A percentile compares a stretch with the other conserved stretches of the same genome.
Conservation (phyloP, 2,797 vertebrate genomes). For the Spheniscus humboldti region DNA sequence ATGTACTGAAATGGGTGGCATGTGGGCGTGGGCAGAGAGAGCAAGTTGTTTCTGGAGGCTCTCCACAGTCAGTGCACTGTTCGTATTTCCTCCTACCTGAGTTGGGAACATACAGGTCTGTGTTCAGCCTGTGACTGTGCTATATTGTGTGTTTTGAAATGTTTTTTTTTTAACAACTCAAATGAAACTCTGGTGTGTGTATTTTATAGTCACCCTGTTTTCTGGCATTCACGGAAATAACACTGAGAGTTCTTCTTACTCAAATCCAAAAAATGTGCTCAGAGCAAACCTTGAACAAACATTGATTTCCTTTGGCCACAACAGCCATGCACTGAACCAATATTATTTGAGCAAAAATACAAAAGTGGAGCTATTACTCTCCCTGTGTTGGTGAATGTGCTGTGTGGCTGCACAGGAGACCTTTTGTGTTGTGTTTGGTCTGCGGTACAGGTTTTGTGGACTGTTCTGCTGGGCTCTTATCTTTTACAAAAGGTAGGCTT, state of each 20-base stretch:
- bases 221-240: not conserved
- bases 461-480: not conserved
- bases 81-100: not conserved
- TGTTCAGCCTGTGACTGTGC: not conserved
- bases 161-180: not conserved
- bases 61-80: not conserved
- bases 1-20: not conserved
- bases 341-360: not conserved
- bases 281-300: not conserved
- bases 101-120: not conserved
- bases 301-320: not conserved
- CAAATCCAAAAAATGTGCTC: not conserved
- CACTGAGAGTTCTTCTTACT: not conserved
- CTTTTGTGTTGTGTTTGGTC: not conserved
- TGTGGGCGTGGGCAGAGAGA: not conserved
- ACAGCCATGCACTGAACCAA: not conserved
- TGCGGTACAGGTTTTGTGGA: not conserved
- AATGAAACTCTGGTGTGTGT: accelerated
- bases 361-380: not conserved
- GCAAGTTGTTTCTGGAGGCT: not conserved
- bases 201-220: not conserved
- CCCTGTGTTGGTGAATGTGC: not conserved
- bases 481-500: not conserved
- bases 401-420: not conserved
- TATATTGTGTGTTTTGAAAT: not conserved